Evolutionary conservation across 2,888 invertebrate species (phyloP).

Genomic region (Linyphia triangularis): DNA sequence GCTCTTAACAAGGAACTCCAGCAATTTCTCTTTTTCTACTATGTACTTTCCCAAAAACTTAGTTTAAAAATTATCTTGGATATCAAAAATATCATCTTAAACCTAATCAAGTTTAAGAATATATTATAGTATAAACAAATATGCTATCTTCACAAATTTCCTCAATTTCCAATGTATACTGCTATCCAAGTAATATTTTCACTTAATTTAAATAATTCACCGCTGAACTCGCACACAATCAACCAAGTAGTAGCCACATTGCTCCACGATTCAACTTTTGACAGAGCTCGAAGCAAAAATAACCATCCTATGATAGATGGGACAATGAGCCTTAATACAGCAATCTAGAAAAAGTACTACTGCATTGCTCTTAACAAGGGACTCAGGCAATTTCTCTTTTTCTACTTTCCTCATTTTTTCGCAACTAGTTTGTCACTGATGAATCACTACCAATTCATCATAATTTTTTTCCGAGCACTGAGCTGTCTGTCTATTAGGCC

Average conservation of each 20-base stretch:
- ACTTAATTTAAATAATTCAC: too few relatives aligned
- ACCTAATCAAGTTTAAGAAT: too few relatives aligned
- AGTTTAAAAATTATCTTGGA: too few relatives aligned
- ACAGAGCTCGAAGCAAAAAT: constrained; percentile 41
- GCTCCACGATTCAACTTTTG: constrained; percentile 42
- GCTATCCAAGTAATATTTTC: too few relatives aligned
- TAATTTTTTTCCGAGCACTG: constrained; percentile 22
- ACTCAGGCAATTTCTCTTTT: background rate
- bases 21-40: too few relatives aligned
- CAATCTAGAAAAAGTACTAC: constrained; percentile 52
- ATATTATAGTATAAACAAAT: too few relatives aligned
- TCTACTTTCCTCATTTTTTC: background rate
- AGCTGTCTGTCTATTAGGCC: constrained; percentile 35
- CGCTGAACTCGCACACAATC: too few relatives aligned
- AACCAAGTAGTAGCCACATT: background rate
- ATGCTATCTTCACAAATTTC: too few relatives aligned
- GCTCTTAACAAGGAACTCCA: constrained; percentile 26
- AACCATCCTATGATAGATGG: constrained; percentile 53
- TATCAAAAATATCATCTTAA: too few relatives aligned
- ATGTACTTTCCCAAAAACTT: too few relatives aligned
- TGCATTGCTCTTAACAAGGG: constrained; percentile 29
- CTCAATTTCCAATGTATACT: too few relatives aligned
- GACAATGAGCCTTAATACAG: constrained; percentile 58
- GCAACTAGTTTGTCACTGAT: constrained; percentile 33
- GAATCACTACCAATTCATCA: constrained; percentile 55